Evolutionary conservation across 1,140 invertebrate species (phyloP).

Genomic region (Anastatus disparis): DNA sequence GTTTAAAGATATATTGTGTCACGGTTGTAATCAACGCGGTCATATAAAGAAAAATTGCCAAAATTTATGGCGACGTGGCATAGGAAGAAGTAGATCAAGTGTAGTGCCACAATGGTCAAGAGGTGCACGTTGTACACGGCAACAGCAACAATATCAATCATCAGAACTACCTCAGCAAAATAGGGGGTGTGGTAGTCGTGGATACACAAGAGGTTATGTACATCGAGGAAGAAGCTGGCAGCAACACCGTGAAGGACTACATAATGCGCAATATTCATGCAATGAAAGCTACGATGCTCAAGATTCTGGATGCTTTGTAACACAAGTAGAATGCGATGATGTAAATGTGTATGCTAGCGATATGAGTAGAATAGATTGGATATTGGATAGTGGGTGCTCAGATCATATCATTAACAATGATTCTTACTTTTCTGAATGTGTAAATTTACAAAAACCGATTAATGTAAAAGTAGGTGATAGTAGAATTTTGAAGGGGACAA

Average conservation of each 20-base stretch:
- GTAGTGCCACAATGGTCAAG: not conserved
- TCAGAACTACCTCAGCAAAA: too few relatives aligned
- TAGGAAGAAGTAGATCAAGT: not conserved
- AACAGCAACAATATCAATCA: too few relatives aligned
- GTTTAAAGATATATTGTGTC: slow-evolving; percentile 19
- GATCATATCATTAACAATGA: slow-evolving; percentile 2
- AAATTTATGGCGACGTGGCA: not conserved
- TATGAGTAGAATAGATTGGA: slow-evolving; percentile 25
- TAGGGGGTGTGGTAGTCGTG: not conserved
- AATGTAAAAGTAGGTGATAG: slow-evolving; percentile 48
- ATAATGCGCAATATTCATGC: not conserved
- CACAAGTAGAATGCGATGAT: slow-evolving; percentile 27
- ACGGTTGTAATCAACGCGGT: not conserved
- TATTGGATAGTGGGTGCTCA: slow-evolving; percentile 29
- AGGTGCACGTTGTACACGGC: not conserved
- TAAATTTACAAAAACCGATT: not conserved
- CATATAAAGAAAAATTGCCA: slow-evolving; percentile 23
- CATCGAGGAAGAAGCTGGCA: slow-evolving; percentile 28
- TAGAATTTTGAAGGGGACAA: slow-evolving; percentile 42
- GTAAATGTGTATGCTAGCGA: not conserved
- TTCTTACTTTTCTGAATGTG: not conserved
- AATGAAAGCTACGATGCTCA: slow-evolving; percentile 1
- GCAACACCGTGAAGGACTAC: slow-evolving; percentile 5
- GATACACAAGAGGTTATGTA: not conserved
- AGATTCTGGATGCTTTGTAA: slow-evolving; percentile 5